Evolutionary conservation across 1,140 invertebrate species (phyloP).

Genomic region (Aporrectodea caliginosa): DNA sequence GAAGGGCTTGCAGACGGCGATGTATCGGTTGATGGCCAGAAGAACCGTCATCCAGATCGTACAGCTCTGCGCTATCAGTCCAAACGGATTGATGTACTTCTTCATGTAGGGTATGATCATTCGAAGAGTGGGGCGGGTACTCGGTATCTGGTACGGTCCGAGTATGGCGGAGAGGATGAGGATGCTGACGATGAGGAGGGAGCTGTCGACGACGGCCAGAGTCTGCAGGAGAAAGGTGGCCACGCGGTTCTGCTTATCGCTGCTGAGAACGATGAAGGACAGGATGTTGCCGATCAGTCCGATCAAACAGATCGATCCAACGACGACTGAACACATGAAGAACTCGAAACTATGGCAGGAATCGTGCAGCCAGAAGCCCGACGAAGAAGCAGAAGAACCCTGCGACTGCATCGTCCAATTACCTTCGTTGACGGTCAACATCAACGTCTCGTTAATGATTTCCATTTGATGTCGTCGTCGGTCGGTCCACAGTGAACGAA

Average conservation of each 20-base stretch:
- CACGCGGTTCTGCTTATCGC: conserved; percentile 22
- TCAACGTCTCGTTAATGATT: no score
- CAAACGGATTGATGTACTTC: conserved; percentile 27
- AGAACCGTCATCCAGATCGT: conserved; percentile 33
- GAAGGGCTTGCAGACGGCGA: conserved; percentile 32
- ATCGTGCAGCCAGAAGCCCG: background rate
- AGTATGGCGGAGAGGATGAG: conserved; percentile 9
- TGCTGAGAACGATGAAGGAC: conserved; percentile 27
- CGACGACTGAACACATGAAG: conserved; percentile 23
- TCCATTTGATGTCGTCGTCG: no score
- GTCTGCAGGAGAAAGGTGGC: conserved; percentile 30
- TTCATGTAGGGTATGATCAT: conserved; percentile 21
- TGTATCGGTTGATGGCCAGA: conserved; percentile 30
- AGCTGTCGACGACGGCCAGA: conserved; percentile 31
- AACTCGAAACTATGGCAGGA: background rate
- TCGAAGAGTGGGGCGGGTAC: background rate
- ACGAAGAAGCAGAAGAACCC: background rate
- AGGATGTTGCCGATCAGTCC: conserved; percentile 30
- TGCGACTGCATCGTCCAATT: no score
- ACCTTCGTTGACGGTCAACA: no score
- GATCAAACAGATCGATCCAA: conserved; percentile 8
- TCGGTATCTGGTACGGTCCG: conserved; percentile 18
- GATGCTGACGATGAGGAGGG: conserved; percentile 16
- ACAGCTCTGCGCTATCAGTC: conserved; percentile 22
- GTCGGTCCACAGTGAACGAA: no score